Conservation (phyloP, 2,888 invertebrate species). For the Uloborus plumipes region DNA sequence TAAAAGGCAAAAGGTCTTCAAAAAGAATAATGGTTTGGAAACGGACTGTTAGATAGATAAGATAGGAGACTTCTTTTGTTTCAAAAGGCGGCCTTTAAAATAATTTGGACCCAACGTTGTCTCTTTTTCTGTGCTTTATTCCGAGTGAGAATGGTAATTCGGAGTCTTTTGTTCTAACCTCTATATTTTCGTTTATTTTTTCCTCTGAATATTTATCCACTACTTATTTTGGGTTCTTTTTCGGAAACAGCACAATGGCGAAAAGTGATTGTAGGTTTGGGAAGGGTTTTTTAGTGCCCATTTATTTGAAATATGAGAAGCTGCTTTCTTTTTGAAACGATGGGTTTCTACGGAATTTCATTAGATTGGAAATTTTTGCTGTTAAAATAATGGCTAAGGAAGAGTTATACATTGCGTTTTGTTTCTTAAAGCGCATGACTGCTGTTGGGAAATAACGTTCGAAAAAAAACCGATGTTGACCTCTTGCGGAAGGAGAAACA, state of each 20-base stretch:
- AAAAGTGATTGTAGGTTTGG: background rate
- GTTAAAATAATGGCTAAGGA: no score
- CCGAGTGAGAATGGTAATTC: background rate
- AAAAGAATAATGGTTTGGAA: slow-evolving; percentile 47
- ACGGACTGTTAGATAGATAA: slow-evolving; percentile 58
- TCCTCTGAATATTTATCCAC: slow-evolving; percentile 38
- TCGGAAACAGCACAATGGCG: slow-evolving; percentile 9
- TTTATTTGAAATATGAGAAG: slow-evolving; percentile 42
- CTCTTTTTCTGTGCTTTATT: slow-evolving; percentile 4
- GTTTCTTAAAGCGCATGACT: no score
- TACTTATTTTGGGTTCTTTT: slow-evolving; percentile 25
- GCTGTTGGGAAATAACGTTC: no score
- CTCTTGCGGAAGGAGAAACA: no score
- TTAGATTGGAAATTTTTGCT: no score
- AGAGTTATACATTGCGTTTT: no score
- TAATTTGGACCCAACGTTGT: slow-evolving; percentile 27
- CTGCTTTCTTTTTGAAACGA: background rate
- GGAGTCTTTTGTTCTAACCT: slow-evolving; percentile 3
- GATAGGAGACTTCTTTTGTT: slow-evolving; percentile 48
- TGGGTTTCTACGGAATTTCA: background rate
- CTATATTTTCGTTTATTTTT: slow-evolving; percentile 8
- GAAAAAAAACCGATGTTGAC: no score
- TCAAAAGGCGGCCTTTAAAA: slow-evolving; percentile 40
- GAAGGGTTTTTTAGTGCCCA: slow-evolving; percentile 24
- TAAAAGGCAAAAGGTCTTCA: slow-evolving; percentile 26